phyloP scores from a whole-genome alignment of 2,113 vertebrate species.

The Paramormyrops kingsleyae region DNA sequence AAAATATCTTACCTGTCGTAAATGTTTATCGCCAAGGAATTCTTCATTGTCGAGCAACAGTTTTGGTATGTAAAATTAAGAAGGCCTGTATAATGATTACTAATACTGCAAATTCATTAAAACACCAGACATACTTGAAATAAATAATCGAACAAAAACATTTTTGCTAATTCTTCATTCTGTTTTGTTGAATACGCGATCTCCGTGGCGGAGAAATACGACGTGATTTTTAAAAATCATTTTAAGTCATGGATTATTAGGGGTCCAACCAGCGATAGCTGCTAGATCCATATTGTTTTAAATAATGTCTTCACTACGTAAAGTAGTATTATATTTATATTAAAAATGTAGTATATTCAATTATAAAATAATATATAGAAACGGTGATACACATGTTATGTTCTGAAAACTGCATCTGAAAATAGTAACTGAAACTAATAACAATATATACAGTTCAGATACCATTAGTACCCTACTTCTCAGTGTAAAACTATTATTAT shows the following conservation, averaged over 20 bases:
- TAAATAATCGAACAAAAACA: neutral
- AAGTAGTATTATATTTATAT: neutral
- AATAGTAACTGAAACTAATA: neutral
- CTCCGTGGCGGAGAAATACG: neutral
- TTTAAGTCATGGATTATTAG: neutral
- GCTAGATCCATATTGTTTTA: neutral
- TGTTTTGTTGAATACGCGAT: neutral
- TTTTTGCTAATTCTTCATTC: neutral
- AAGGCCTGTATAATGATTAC: neutral
- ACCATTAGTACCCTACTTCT: neutral
- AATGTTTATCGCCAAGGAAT: neutral
- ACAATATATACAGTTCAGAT: neutral
- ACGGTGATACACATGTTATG: neutral
- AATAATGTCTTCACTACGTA: neutral
- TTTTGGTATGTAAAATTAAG: neutral
- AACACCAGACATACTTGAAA: neutral
- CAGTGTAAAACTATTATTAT: neutral
- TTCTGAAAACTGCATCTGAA: neutral
- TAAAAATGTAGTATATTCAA: neutral
- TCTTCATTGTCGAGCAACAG: neutral
- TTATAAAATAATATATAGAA: neutral
- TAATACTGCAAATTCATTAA: neutral
- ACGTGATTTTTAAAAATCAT: neutral
- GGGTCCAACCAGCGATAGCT: neutral
- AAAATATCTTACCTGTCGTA: neutral